Evolutionary conservation across 1,140 invertebrate genomes (phyloP), one percentile per base, ranked within the genome.

Genomic region (Argopecten irradians): DNA sequence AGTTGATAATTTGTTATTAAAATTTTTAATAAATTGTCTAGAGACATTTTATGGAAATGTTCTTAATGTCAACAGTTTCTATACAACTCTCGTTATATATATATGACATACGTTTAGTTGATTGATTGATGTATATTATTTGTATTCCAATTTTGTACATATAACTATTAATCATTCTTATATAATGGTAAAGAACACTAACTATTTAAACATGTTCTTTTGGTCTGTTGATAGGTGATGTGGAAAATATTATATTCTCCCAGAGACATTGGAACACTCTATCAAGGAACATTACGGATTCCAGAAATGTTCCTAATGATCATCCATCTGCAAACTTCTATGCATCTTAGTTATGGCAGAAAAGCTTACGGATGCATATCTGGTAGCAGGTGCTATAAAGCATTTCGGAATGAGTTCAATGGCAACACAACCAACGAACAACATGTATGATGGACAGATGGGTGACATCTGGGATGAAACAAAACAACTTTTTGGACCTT

Each of bases 291-390:
- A 39, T 39, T 13, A 13, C 86, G 1, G 82, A 89, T 83, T 43
- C 88, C 8, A 89, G 82, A 36, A 89, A 89, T 85, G 88, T 89
- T n/a, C 39, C 88, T 32, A 55, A 84, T 16, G 82, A 89, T n/a
- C n/a, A n/a, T 36, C 86, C 85, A 16, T 7, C 39, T 28, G 39
- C 55, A 13, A 35, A 89, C 83, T 84, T 87, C 71, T 89, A 89
- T 89, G 88, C 88, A 0, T 55, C 82, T 83, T 82, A 19, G 88
- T 87, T 32, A 41, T 87, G 36, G n/a, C 87, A 34, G 85, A 84
- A 0, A 89, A 89, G 84, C 34, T 83, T 11, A 86, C 85, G 43
- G 19, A 34, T 16, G 46, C 88, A 1, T 89, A 89, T 22, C 82
- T 89, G 22, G 34, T 86, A 46, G 43, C 55, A 82, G 85, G 85